These are phyloP conservation scores for Ctenopoma multispine DNA, from an alignment of 2,797 vertebrate genomes.

Conservation along the genomic window DNA sequence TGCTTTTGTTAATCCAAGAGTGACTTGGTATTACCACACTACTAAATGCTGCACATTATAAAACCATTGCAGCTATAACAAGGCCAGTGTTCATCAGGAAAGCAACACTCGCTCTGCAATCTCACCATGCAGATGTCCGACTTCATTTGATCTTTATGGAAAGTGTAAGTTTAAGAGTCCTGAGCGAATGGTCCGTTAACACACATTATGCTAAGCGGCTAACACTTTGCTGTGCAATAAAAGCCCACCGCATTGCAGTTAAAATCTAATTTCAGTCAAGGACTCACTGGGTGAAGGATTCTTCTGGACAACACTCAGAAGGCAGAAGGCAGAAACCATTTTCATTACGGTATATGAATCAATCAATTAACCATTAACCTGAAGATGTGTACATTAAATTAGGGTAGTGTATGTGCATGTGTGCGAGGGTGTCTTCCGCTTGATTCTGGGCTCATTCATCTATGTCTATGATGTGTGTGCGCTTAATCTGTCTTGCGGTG, in stretches of 20 bases:
- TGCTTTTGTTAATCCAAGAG: slow-evolving; percentile 36
- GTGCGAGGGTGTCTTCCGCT: background rate
- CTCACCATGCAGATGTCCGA: slow-evolving; percentile 36
- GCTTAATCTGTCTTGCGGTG: background rate
- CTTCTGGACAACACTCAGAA: slow-evolving; percentile 20
- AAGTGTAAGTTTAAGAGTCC: slow-evolving; percentile 49
- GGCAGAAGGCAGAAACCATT: slow-evolving; percentile 7
- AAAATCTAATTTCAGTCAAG: slow-evolving; percentile 58
- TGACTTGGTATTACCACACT: background rate
- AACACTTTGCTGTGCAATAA: slow-evolving; percentile 31
- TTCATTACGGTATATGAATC: slow-evolving; percentile 32
- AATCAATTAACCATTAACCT: slow-evolving; percentile 36
- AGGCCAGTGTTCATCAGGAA: background rate
- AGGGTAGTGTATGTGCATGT: background rate
- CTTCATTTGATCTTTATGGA: slow-evolving; percentile 48
- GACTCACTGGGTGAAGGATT: slow-evolving; percentile 41
- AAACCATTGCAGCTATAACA: slow-evolving; percentile 31
- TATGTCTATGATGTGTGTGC: background rate
- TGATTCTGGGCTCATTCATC: background rate
- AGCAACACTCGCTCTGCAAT: slow-evolving; percentile 17
- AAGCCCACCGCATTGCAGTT: slow-evolving; percentile 61
- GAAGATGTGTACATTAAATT: slow-evolving; percentile 12
- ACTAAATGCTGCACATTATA: slow-evolving; percentile 43
- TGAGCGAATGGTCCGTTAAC: slow-evolving; percentile 58
- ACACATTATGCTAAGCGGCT: slow-evolving; percentile 45